phyloP scores from a whole-genome alignment of 2,888 invertebrate species.

The Plagodis pulveraria region DNA sequence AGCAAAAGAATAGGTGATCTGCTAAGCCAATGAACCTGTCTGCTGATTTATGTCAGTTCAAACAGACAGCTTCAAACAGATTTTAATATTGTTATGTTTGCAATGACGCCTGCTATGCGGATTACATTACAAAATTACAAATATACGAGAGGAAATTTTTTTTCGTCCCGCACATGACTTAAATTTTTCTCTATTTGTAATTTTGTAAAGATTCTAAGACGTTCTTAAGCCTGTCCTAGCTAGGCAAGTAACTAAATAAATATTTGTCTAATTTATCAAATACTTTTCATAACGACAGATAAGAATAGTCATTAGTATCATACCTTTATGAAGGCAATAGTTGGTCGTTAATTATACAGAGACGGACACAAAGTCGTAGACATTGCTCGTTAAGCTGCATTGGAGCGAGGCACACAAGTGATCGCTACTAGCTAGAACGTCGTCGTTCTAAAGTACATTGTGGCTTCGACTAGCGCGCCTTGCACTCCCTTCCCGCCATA shows the following conservation, averaged over 20 bases:
- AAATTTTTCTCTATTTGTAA: too few relatives aligned
- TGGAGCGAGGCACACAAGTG: constrained; percentile 4
- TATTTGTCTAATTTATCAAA: constrained; percentile 23
- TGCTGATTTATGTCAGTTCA: not conserved
- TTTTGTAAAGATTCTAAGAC: too few relatives aligned
- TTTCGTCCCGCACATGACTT: too few relatives aligned
- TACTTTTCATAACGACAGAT: constrained; percentile 17
- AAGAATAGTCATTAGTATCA: constrained; percentile 20
- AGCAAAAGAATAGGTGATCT: constrained; percentile 10
- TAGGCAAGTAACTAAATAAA: constrained; percentile 6
- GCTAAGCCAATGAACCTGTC: constrained; percentile 18
- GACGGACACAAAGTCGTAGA: constrained; percentile 25
- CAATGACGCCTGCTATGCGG: too few relatives aligned
- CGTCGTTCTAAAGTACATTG: constrained; percentile 16
- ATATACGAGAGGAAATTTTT: too few relatives aligned
- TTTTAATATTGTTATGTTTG: too few relatives aligned
- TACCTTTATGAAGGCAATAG: constrained; percentile 6
- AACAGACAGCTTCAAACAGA: too few relatives aligned
- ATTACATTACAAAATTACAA: too few relatives aligned
- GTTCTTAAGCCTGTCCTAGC: too few relatives aligned
- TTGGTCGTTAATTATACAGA: constrained; percentile 13
- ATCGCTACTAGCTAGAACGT: constrained; percentile 4
- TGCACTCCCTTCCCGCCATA: constrained; percentile 50
- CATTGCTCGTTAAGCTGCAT: constrained; percentile 34
- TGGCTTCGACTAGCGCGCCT: constrained; percentile 26